phyloP scores from a whole-genome alignment of 2,113 vertebrate genomes.

The Pelusios castaneus region DNA sequence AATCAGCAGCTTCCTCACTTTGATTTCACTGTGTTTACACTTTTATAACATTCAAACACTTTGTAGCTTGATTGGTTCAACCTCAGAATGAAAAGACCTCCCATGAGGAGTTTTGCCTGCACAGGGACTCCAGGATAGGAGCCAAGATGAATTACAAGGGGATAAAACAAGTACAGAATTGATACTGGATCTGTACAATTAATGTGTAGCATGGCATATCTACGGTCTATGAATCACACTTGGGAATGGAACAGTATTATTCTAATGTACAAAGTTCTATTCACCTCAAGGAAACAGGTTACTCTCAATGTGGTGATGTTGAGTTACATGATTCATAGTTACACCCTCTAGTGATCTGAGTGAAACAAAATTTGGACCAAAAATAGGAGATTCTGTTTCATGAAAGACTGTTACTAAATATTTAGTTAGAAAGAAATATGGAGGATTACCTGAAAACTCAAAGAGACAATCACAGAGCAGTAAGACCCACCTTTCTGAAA shows the following conservation, averaged over 20 bases:
- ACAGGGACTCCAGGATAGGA: not conserved
- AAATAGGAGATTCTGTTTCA: not conserved
- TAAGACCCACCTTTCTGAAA: not conserved
- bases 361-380: constrained; percentile 11
- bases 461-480: not conserved
- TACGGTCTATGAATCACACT: constrained; percentile 4
- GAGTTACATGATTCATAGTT: constrained; percentile 38
- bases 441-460: not conserved
- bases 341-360: not conserved
- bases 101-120: not conserved
- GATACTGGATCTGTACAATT: not conserved
- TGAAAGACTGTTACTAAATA: not conserved
- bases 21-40: not conserved
- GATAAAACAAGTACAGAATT: constrained; percentile 7
- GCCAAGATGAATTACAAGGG: constrained; percentile 3
- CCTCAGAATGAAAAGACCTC: not conserved
- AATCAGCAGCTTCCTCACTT: not conserved
- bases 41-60: not conserved
- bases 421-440: not conserved
- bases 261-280: constrained; percentile 14
- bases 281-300: not conserved
- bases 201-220: constrained; percentile 16
- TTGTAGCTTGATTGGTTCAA: not conserved
- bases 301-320: constrained; percentile 14
- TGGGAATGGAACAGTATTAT: constrained; percentile 26